Conservation (phyloP, 1,140 invertebrate species). For the Drosophila carrolli region DNA sequence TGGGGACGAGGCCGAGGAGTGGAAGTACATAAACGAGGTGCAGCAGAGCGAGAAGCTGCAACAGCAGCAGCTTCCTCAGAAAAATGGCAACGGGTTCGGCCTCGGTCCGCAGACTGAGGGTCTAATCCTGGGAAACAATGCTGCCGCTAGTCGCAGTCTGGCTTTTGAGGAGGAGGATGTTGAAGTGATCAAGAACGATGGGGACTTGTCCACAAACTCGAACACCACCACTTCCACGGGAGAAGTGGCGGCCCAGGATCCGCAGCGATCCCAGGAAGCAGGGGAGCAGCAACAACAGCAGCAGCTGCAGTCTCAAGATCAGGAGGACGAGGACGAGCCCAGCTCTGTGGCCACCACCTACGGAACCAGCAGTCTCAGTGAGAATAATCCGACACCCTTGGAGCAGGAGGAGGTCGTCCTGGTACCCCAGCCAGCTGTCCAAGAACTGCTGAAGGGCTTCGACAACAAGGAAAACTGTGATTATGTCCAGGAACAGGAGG, state of each 20-base stretch:
- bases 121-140: conserved; percentile 22
- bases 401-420: conserved; percentile 31
- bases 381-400: conserved; percentile 45
- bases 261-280: conserved; percentile 8
- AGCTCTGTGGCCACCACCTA: conserved; percentile 79
- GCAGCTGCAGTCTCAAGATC: conserved; percentile 24
- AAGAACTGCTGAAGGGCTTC: conserved; percentile 24
- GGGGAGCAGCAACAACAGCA: conserved; percentile 28
- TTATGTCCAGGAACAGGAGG: conserved; percentile 38
- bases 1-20: conserved; percentile 74
- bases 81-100: conserved; percentile 35
- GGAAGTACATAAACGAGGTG: conserved; percentile 81
- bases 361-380: conserved; percentile 77
- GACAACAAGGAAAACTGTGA: conserved; percentile 70
- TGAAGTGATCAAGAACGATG: conserved; percentile 74
- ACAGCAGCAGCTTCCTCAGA: conserved; percentile 42
- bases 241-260: conserved; percentile 47
- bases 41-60: conserved; percentile 81
- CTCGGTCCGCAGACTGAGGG: conserved; percentile 10
- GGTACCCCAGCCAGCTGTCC: conserved; percentile 24
- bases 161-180: conserved; percentile 66
- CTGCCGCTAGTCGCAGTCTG: conserved; percentile 31
- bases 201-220: conserved; percentile 76
- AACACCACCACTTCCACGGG: conserved; percentile 72
- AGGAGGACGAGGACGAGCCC: conserved; percentile 74